Conservation (phyloP, 2,888 invertebrate genomes). For the Drosophila imparisetae region DNA sequence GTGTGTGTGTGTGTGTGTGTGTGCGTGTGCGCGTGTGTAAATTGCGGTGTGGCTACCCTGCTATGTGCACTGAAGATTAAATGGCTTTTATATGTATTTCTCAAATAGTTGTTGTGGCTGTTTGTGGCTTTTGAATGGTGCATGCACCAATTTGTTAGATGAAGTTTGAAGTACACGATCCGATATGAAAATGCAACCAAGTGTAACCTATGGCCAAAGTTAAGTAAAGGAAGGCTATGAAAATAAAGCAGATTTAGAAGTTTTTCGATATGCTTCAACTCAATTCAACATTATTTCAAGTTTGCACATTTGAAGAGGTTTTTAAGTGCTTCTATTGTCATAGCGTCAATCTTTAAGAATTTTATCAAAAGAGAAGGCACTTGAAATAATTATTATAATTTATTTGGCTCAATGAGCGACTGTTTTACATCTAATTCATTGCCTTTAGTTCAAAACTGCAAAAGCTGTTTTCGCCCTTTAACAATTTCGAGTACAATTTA, state of each 20-base stretch:
- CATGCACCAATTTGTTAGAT: constrained; percentile 40
- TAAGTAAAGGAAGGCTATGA: constrained; percentile 3
- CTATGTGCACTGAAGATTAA: constrained; percentile 65
- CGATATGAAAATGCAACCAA: constrained; percentile 35
- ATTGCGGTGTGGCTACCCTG: constrained; percentile 22
- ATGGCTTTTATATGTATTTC: constrained; percentile 76
- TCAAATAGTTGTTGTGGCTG: constrained; percentile 45
- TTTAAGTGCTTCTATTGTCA: not conserved
- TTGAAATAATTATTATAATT: constrained; percentile 21
- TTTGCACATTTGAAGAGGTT: not conserved
- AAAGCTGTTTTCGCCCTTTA: not conserved
- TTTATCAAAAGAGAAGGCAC: not conserved
- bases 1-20: constrained; percentile 3
- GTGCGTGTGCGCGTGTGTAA: constrained; percentile 11
- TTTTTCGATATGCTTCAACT: constrained; percentile 1
- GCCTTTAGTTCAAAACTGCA: not conserved
- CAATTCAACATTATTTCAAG: not conserved
- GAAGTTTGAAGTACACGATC: constrained; percentile 24
- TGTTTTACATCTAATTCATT: not conserved
- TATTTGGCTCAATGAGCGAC: constrained; percentile 24
- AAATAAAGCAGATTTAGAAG: constrained; percentile 5
- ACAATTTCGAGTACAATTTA: constrained; percentile 28
- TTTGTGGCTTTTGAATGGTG: constrained; percentile 41
- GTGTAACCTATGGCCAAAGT: constrained; percentile 30
- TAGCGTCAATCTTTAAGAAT: not conserved